Conservation (phyloP, 2,888 invertebrate genomes). For the Vanessa cardui region DNA sequence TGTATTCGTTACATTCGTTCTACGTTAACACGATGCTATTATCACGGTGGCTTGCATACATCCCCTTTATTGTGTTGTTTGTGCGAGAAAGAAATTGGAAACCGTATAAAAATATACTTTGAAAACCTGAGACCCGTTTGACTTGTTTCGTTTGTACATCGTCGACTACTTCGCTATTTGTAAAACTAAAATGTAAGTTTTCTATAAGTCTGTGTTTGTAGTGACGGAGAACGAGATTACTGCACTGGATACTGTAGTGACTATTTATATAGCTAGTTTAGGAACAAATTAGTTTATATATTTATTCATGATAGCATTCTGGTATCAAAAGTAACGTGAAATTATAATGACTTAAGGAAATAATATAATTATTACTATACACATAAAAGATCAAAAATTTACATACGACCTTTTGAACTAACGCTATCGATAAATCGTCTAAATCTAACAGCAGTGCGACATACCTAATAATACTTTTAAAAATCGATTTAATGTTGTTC, state of each 20-base stretch:
- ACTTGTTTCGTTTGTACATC: conserved; percentile 59
- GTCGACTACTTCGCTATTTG: conserved; percentile 42
- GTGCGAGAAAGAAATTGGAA: conserved; percentile 67
- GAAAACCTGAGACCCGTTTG: conserved; percentile 59
- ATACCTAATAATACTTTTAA: background rate
- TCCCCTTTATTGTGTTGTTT: conserved; percentile 61
- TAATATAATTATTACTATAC: no score
- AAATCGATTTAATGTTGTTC: background rate
- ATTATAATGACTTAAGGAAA: no score
- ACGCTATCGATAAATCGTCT: no score
- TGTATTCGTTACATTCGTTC: conserved; percentile 40
- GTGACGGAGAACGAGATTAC: background rate
- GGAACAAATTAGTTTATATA: background rate
- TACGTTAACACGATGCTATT: conserved; percentile 54
- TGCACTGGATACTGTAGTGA: background rate
- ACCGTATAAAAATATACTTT: conserved; percentile 59
- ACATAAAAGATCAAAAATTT: no score
- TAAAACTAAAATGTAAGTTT: conserved; percentile 23
- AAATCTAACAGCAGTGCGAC: no score
- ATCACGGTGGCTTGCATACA: conserved; percentile 61
- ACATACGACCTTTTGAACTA: no score
- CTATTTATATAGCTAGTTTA: background rate
- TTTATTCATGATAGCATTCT: background rate
- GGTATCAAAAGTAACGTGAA: no score
- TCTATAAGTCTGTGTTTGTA: conserved; percentile 13